A percentile compares a stretch with the other conserved stretches of the same genome.
Evolutionary conservation across 35 echinoderm and acorn worm genomes (phyloP).

Genomic region (Apostichopus japonicus): DNA sequence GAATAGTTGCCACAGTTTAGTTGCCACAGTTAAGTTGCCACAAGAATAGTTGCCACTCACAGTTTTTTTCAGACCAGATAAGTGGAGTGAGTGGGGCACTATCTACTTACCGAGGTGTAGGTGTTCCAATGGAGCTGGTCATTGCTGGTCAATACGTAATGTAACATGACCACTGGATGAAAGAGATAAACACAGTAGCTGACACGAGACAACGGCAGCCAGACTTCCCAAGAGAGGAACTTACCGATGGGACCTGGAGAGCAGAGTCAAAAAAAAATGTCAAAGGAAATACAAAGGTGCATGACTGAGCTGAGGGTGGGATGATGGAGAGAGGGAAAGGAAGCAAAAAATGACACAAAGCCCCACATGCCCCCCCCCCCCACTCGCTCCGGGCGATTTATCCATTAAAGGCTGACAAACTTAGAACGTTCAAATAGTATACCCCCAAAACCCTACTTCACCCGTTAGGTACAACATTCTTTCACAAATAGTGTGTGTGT

Average conservation of each 20-base stretch:
- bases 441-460: too few species aligned
- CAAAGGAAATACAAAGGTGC: not conserved
- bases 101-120: conserved; percentile 8
- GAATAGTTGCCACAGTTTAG: too few species aligned
- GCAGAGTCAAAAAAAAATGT: not conserved
- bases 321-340: not conserved
- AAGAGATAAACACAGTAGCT: conserved; percentile 8
- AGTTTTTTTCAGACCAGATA: too few species aligned
- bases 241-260: not conserved
- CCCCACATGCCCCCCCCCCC: not conserved
- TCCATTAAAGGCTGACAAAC: too few species aligned
- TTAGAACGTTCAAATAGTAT: too few species aligned
- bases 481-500: too few species aligned
- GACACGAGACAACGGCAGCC: conserved; percentile 1
- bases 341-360: not conserved
- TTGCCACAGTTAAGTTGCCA: too few species aligned
- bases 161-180: not conserved
- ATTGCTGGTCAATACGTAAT: not conserved
- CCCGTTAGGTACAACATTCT: too few species aligned
- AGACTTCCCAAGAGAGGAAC: conserved; percentile 3
- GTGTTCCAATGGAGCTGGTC: not conserved
- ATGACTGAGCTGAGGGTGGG: not conserved
- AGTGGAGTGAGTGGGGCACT: too few species aligned
- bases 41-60: too few species aligned
- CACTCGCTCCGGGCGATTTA: not conserved